A percentile compares a stretch with the other conserved stretches of the same genome.
phyloP scores from a whole-genome alignment of 2,888 invertebrate species.

The Lottia gigantea region DNA sequence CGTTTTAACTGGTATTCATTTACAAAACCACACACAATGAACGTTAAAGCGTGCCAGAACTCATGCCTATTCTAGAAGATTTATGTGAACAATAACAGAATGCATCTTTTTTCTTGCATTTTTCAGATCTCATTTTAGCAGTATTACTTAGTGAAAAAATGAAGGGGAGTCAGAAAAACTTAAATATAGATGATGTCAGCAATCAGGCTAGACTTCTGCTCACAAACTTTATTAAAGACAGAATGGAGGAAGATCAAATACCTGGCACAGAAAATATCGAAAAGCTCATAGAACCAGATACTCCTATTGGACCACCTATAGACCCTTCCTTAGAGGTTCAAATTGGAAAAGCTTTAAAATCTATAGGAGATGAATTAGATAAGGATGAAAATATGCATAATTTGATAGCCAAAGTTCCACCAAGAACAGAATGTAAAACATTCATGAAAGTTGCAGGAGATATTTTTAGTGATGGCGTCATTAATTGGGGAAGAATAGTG shows the following conservation, averaged over 20 bases:
- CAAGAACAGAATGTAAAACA: conserved; percentile 58
- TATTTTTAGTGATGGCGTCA: conserved; percentile 63
- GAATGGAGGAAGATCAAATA: conserved; percentile 53
- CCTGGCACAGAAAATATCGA: conserved; percentile 45
- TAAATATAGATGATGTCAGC: conserved; percentile 59
- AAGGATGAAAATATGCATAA: conserved; percentile 61
- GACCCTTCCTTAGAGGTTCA: conserved; percentile 51
- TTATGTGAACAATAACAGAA: no score
- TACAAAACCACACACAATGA: no score
- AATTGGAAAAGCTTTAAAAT: conserved; percentile 59
- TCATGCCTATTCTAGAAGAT: no score
- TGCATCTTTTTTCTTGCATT: no score
- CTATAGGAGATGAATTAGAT: conserved; percentile 67
- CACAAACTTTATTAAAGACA: conserved; percentile 60
- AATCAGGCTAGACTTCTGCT: conserved; percentile 62
- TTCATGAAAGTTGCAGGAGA: conserved; percentile 62
- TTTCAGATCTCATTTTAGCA: no score
- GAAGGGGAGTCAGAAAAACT: not conserved
- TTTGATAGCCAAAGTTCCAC: conserved; percentile 53
- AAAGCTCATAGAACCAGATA: conserved; percentile 60
- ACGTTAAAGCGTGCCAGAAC: no score
- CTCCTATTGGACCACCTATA: conserved; percentile 63
- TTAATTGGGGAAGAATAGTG: conserved; percentile 67
- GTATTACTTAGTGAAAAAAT: no score
- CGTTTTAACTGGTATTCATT: no score